Base-by-base conservation (phyloP, 2,113 vertebrate genomes). In the Psophia crepitans region DNA sequence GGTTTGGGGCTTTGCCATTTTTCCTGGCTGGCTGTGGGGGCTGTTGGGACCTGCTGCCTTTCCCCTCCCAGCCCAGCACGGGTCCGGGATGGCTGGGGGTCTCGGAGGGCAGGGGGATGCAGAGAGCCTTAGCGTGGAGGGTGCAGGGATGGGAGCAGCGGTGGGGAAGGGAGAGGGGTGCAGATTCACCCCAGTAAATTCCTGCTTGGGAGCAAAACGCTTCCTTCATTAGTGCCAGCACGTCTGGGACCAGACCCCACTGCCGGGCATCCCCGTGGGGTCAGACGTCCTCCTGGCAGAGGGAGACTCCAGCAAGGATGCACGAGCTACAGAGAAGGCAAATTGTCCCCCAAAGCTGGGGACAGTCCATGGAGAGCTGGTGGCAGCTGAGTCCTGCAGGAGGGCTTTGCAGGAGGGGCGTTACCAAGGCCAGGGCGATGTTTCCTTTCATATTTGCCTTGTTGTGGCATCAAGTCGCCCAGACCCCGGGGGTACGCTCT, bases 401-500 rank as follows among this genome's bases (percentile, higher is more conserved):
- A 23, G 9, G 28, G 49, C 14, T 53, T 64, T 28, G 18, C 35
- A 41, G 54, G 35, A 78, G 19, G 10, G 33, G 37, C 17, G 4
- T 64, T 23, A 8, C 28, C 32, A 20, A 74, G 26, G 23, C 61
- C 57, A 7, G 35, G 39, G 30, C 5, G n/a, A 15, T 2, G 12
- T 74, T 85, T 57, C n/a, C 69, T 48, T 58, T 49, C 44, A 0
- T 60, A 0, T 90, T 49, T 58, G 15, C 5, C 6, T 57, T 24
- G 22, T 23, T 75, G 5, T 14, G 37, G 35, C 43, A 30, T n/a
- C 12, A 3, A 5, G 24, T 27, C 11, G 8, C 39, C 33, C 39
- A 22, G 27, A n/a, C 17, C 8, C 8, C 4, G 30, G 48, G 26
- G 7, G 5, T 17, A 8, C 4, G 1, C 20, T 41, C 13, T 1